Evolutionary conservation across 2,888 invertebrate species (phyloP).

Genomic region (Falcaria lacertinaria): DNA sequence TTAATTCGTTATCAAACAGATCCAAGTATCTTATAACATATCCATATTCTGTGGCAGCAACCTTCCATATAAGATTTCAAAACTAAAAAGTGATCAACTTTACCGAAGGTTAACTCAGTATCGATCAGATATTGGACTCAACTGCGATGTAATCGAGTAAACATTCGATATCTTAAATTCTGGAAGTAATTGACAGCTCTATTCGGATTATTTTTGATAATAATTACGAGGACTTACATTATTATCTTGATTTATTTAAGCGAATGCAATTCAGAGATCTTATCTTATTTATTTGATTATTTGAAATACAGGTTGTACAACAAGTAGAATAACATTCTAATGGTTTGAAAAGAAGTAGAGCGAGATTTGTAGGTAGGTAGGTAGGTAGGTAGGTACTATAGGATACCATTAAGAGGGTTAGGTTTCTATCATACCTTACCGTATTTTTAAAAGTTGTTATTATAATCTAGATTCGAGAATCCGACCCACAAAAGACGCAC

Average conservation of each 20-base stretch:
- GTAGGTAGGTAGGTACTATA: too few relatives aligned
- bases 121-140: slow-evolving; percentile 11
- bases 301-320: slow-evolving; percentile 1
- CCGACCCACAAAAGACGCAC: slow-evolving; percentile 1
- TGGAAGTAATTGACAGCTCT: slow-evolving; percentile 28
- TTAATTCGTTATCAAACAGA: too few relatives aligned
- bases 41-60: slow-evolving; percentile 11
- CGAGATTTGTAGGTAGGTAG: too few relatives aligned
- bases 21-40: background rate
- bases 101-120: slow-evolving; percentile 31
- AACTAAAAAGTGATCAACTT: slow-evolving; percentile 31
- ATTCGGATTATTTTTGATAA: slow-evolving; percentile 8
- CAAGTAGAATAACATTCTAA: background rate
- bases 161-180: slow-evolving; percentile 17
- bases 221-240: slow-evolving; percentile 12
- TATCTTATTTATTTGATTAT: slow-evolving; percentile 17
- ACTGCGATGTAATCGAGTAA: slow-evolving; percentile 24
- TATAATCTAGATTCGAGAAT: background rate
- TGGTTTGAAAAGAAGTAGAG: background rate
- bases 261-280: slow-evolving; percentile 13
- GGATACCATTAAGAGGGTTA: too few relatives aligned
- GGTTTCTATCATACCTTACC: too few relatives aligned
- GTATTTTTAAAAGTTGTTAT: too few relatives aligned
- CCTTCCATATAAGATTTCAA: slow-evolving; percentile 42
- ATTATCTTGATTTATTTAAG: slow-evolving; percentile 13